phyloP scores from a whole-genome alignment of 2,797 vertebrate genomes.

The Galaxias olidus region DNA sequence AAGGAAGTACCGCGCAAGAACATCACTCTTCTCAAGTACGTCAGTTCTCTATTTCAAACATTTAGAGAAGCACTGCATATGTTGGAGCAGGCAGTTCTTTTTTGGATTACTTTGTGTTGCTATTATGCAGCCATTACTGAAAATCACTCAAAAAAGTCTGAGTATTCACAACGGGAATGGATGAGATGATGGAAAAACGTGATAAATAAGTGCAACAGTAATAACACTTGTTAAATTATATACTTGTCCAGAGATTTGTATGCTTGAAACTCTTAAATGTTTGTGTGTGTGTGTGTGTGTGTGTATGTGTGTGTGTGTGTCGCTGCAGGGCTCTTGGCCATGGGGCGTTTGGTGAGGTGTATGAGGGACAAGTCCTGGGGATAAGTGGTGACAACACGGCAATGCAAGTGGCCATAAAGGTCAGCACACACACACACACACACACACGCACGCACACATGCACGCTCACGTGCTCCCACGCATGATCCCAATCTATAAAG shows the following conservation, averaged over 20 bases:
- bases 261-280: not conserved
- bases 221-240: too few species aligned
- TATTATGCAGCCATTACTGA: too few species aligned
- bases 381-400: constrained; percentile 82
- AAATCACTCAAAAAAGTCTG: too few species aligned
- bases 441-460: not conserved
- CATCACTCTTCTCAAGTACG: constrained; percentile 87
- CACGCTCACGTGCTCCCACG: constrained; percentile 1
- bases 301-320: not conserved
- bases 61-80: too few species aligned
- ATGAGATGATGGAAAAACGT: too few species aligned
- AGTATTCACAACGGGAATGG: not conserved
- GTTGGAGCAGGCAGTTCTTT: too few species aligned
- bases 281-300: not conserved
- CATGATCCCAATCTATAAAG: constrained; percentile 7
- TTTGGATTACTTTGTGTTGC: too few species aligned
- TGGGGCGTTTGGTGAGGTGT: constrained; percentile 91
- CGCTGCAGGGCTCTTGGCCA: constrained; percentile 85
- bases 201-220: too few species aligned
- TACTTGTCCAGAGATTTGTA: too few species aligned
- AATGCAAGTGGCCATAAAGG: constrained; percentile 93
- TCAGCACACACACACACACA: constrained; percentile 56
- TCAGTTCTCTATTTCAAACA: too few species aligned
- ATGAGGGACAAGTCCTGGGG: constrained; percentile 87
- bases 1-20: constrained; percentile 90